These are phyloP conservation scores for Aplodontia rufa DNA, from an alignment of 2,113 vertebrate species.

Conservation along the genomic window DNA sequence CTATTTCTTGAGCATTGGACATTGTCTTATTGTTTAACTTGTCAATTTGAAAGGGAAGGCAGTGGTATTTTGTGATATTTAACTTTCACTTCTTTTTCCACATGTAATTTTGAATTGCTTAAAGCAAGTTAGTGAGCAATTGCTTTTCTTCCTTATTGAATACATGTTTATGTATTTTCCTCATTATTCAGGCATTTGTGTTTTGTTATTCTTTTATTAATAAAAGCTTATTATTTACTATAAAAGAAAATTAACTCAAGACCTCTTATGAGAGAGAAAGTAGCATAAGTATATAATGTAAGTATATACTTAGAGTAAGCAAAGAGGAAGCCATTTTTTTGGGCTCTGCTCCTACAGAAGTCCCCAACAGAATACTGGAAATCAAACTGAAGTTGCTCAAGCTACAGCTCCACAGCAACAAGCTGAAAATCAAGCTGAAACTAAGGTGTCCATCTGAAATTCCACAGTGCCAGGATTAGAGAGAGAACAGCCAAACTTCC, in stretches of 20 bases:
- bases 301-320: no score
- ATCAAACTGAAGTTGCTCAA: not conserved
- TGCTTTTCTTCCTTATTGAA: not conserved
- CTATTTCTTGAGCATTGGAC: not conserved
- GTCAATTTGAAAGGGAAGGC: not conserved
- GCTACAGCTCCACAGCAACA: not conserved
- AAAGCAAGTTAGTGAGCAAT: not conserved
- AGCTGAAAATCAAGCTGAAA: not conserved
- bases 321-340: not conserved
- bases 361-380: not conserved
- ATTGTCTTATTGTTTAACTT: not conserved
- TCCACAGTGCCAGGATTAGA: not conserved
- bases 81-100: not conserved
- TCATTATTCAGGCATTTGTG: not conserved
- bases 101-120: not conserved
- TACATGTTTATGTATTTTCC: not conserved
- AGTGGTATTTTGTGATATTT: not conserved
- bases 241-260: not conserved
- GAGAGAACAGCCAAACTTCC: not conserved
- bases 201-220: not conserved
- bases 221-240: slow-evolving; percentile 4
- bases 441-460: not conserved
- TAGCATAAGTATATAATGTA: not conserved
- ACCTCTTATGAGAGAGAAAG: not conserved
- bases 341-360: not conserved